A percentile compares a stretch with the other conserved stretches of the same genome.
Evolutionary conservation across 92 coral and sea anemone species (phyloP).

Genomic region (Epizoanthus rinbou): DNA sequence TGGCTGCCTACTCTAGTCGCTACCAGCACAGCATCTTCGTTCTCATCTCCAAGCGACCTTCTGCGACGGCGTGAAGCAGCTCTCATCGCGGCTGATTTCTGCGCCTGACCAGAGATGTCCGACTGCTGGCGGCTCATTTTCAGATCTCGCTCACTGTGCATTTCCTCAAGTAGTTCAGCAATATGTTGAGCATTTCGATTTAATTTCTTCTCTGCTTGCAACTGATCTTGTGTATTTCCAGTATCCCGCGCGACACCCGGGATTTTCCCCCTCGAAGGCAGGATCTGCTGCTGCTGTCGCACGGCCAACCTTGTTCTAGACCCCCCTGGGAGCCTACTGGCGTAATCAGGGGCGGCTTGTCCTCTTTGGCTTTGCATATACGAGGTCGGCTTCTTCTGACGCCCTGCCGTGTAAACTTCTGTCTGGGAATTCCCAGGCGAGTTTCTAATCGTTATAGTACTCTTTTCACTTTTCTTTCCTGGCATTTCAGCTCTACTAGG

Average conservation of each 20-base stretch:
- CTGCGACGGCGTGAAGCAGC: slow-evolving; percentile 84
- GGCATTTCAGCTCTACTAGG: not conserved
- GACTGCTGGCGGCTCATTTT: slow-evolving; percentile 98
- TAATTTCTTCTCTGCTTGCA: slow-evolving; percentile 67
- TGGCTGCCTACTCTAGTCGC: slow-evolving; percentile 29
- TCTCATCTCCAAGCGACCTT: slow-evolving; percentile 90
- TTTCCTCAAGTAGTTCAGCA: slow-evolving; percentile 89
- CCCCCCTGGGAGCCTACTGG: slow-evolving; percentile 1
- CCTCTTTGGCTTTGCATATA: slow-evolving; percentile 9
- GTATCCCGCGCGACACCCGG: slow-evolving; percentile 36
- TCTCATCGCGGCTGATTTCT: slow-evolving; percentile 87
- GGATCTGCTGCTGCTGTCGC: slow-evolving; percentile 18
- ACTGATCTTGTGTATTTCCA: slow-evolving; percentile 45
- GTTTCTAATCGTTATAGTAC: slow-evolving; percentile 33
- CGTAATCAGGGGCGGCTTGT: not conserved
- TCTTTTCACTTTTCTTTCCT: slow-evolving; percentile 38
- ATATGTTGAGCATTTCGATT: slow-evolving; percentile 96
- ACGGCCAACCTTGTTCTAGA: slow-evolving; percentile 8
- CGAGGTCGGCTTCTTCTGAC: not conserved
- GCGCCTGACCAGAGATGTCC: slow-evolving; percentile 96
- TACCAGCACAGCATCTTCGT: slow-evolving; percentile 48
- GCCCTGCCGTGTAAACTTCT: slow-evolving; percentile 11
- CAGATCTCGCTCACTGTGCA: slow-evolving; percentile 93
- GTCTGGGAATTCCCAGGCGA: slow-evolving; percentile 39
- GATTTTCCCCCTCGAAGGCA: slow-evolving; percentile 33